Evolutionary conservation across 1,140 invertebrate genomes (phyloP).

Genomic region (Oncopeltus fasciatus): DNA sequence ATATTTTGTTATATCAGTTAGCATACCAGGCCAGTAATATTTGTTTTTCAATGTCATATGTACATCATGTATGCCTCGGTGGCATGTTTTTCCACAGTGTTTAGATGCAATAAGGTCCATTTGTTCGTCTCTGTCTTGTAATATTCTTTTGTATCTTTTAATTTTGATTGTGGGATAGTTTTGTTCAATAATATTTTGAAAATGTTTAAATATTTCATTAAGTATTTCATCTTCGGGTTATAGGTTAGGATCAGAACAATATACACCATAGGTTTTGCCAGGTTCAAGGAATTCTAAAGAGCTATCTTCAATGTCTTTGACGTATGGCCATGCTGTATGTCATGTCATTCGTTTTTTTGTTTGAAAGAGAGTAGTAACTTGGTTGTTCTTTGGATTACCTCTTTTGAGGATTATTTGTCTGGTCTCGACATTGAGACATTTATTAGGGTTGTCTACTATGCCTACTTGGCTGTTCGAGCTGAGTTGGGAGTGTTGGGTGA

Average conservation of each 20-base stretch:
- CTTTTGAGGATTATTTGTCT: neutral
- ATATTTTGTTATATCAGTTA: no score
- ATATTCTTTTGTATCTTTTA: no score
- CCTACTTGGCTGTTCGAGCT: neutral
- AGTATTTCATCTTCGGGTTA: conserved; percentile 1
- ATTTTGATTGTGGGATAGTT: no score
- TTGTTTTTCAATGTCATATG: no score
- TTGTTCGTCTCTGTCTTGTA: no score
- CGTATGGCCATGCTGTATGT: neutral
- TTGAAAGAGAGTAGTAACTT: neutral
- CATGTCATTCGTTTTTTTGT: neutral
- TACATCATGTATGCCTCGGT: no score
- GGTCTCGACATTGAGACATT: neutral
- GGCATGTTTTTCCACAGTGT: no score
- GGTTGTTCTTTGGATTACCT: neutral
- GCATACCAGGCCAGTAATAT: no score
- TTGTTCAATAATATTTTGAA: neutral
- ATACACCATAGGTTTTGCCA: conserved; percentile 5
- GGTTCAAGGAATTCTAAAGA: neutral
- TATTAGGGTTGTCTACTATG: neutral
- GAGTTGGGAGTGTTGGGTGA: neutral
- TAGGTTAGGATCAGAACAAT: neutral
- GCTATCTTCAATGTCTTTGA: neutral
- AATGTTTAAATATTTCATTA: neutral
- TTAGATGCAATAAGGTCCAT: no score